Base-by-base conservation (phyloP, 2,888 invertebrate genomes). In the Antheraea yamamai region DNA sequence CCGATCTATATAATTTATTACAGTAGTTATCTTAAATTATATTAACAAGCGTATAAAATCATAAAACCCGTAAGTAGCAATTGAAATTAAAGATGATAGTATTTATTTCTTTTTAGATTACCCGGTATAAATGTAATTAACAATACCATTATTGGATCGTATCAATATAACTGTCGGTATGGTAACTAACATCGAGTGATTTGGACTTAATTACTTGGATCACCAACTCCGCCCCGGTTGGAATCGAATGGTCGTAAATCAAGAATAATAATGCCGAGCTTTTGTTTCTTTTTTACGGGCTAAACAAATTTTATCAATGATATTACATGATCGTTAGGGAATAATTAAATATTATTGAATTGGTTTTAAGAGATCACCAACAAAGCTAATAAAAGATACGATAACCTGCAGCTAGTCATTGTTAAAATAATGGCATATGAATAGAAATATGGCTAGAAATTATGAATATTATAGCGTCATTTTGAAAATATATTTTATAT, bases 271-370 rank as follows among this genome's bases (percentile, higher is more conserved):
- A 91, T 85, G 85, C 86, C 80, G 84, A 86, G 86, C 85, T 87
- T 88, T 87, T 84, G 84, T 86, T 82, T 86, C 86, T 86, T 85
- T 87, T 91, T 91, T 89, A 91, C 87, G 86, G 86, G 86, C 85
- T 86, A 89, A 92, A 92, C 92, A 92, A 92, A 92, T 89, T 91
- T 92, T 91, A 93, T 93, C 89, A 90, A 90, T 85, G 86, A 91
- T 92, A 93, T 94, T 94, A 93, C 93, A 93, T 81, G 91, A 91
- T 91, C 89, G 91, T 92, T 92, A 92, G 87, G 81, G 80, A 87
- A 87, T 86, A 87, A 88, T 89, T 88, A 89, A 87, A 89, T 86
- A 88, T 85, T 83, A 85, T 83, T 81, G 84, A 86, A 88, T 87
- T 83, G 83, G 77, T 83, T 86, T 87, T 83, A 81, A 79, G 77